phyloP scores from a whole-genome alignment of 2,113 vertebrate genomes.

The Passerina amoena region DNA sequence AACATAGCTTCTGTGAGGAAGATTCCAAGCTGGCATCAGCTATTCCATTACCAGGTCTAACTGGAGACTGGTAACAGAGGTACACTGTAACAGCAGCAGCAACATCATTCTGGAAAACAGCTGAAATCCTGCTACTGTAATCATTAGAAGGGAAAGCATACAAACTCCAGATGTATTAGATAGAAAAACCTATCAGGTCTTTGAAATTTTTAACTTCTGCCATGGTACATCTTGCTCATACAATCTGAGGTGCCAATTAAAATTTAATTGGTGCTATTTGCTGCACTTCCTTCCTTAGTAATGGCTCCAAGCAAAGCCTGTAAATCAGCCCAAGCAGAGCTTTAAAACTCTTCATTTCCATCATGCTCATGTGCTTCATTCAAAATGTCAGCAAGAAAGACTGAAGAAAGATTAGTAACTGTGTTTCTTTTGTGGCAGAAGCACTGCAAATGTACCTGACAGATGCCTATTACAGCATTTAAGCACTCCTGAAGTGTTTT shows the following conservation, averaged over 20 bases:
- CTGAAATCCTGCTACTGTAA: background rate
- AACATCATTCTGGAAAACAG: background rate
- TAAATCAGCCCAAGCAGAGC: conserved; percentile 1
- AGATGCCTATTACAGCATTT: conserved; percentile 46
- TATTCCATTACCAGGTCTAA: background rate
- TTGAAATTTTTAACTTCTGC: background rate
- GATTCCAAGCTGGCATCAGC: background rate
- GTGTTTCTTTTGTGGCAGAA: conserved; percentile 8
- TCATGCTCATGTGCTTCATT: background rate
- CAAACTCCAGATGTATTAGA: background rate
- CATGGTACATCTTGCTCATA: background rate
- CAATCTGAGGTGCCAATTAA: background rate
- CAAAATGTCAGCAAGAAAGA: background rate
- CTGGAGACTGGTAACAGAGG: background rate
- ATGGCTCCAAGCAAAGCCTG: background rate
- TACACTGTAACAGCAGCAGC: background rate
- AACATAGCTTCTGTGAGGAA: background rate
- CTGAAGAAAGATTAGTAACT: conserved; percentile 39
- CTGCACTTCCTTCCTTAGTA: background rate
- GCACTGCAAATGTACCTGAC: conserved; percentile 29
- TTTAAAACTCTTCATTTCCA: conserved; percentile 21
- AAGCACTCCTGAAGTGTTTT: background rate
- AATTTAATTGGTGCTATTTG: background rate
- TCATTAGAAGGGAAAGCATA: background rate
- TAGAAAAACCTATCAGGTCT: background rate